phyloP scores from a whole-genome alignment of 2,888 invertebrate species.

The Tanypteryx hageni region DNA sequence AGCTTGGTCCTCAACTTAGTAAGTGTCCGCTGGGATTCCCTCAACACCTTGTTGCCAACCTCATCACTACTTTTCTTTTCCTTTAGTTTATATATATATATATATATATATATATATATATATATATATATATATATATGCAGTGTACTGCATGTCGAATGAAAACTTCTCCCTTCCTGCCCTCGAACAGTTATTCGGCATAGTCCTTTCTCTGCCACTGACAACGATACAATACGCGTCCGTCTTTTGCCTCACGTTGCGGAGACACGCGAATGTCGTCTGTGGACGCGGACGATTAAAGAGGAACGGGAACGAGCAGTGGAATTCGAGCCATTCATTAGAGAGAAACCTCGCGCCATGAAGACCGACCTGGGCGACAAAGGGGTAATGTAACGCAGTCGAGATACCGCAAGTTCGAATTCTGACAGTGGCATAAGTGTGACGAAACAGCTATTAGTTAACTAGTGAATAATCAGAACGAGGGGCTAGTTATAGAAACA shows the following conservation, averaged over 20 bases:
- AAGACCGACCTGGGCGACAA: background rate
- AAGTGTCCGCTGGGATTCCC: too few relatives aligned
- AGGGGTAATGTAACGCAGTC: background rate
- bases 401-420: constrained; percentile 35
- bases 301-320: background rate
- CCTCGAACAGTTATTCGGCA: background rate
- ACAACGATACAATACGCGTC: background rate
- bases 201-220: background rate
- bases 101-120: too few relatives aligned
- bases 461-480: background rate
- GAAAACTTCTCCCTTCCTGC: background rate
- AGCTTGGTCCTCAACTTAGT: too few relatives aligned
- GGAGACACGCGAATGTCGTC: background rate
- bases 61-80: too few relatives aligned
- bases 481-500: background rate
- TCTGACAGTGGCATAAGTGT: background rate
- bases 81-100: too few relatives aligned
- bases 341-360: background rate
- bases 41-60: too few relatives aligned
- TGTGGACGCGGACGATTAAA: constrained; percentile 8
- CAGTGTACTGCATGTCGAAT: background rate
- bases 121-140: too few relatives aligned
- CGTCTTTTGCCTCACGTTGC: background rate
- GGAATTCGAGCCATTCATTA: constrained; percentile 22
- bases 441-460: background rate